Evolutionary conservation across 1,140 invertebrate genomes (phyloP).

Genomic region (Caerostris darwini): DNA sequence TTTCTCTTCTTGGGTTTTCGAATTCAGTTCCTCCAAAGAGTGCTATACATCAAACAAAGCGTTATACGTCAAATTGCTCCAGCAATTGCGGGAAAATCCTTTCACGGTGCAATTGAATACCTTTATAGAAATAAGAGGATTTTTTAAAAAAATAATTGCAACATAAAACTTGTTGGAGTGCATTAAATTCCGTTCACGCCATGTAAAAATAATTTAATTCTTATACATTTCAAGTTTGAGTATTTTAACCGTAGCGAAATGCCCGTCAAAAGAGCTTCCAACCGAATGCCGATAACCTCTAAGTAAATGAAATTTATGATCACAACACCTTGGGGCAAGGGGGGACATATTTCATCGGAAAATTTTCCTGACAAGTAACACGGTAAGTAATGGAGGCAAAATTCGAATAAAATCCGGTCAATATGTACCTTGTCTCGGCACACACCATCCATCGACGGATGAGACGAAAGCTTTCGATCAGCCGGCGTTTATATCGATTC

Average conservation of each 20-base stretch:
- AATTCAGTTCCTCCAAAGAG: too few relatives aligned
- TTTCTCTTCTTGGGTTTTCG: too few relatives aligned
- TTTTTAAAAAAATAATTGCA: too few relatives aligned
- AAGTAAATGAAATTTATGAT: conserved; percentile 50
- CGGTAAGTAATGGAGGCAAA: conserved; percentile 20
- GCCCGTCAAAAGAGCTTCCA: not conserved
- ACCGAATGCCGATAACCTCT: conserved; percentile 13
- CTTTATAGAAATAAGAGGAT: too few relatives aligned
- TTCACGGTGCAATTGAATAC: too few relatives aligned
- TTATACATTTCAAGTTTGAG: not conserved
- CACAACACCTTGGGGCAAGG: not conserved
- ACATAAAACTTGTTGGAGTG: too few relatives aligned
- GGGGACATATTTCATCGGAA: conserved; percentile 35
- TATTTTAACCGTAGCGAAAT: not conserved
- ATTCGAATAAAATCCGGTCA: conserved; percentile 58
- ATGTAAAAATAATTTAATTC: too few relatives aligned
- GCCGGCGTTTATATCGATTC: conserved; percentile 49
- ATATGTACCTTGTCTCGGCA: conserved; percentile 53
- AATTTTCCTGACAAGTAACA: conserved; percentile 16
- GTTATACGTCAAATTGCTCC: too few relatives aligned
- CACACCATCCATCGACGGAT: conserved; percentile 27
- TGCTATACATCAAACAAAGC: too few relatives aligned
- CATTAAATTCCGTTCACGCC: too few relatives aligned
- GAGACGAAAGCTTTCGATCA: conserved; percentile 49
- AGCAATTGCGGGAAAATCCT: too few relatives aligned